phyloP scores from a whole-genome alignment of 1,140 invertebrate genomes.

The Drosophila melanogaster region DNA sequence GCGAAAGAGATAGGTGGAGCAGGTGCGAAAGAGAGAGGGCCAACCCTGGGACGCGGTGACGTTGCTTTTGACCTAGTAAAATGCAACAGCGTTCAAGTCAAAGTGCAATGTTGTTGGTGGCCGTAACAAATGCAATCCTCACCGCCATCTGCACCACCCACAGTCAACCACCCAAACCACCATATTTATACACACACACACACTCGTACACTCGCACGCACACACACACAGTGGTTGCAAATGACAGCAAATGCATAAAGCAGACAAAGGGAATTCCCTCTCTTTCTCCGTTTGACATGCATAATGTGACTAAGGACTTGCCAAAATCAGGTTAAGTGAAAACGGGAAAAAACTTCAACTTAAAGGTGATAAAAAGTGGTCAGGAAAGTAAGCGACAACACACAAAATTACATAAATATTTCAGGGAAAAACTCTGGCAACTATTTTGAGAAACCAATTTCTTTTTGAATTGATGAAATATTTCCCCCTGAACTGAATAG shows the following conservation, averaged over 20 bases:
- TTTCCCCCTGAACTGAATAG: neutral
- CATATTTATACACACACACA: neutral
- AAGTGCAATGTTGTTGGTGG: conserved; percentile 63
- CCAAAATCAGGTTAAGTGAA: conserved; percentile 1
- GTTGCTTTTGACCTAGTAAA: conserved; percentile 82
- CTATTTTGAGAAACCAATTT: too few species aligned
- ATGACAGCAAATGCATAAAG: conserved; percentile 54
- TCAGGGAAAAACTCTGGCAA: too few species aligned
- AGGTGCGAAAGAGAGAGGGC: neutral
- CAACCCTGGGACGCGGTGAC: conserved; percentile 53
- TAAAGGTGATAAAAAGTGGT: neutral
- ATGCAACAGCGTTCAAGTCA: conserved; percentile 80
- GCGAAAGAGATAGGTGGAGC: neutral
- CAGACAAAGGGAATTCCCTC: conserved; percentile 36
- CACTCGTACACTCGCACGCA: neutral
- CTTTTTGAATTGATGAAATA: neutral
- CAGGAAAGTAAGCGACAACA: neutral
- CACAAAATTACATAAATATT: neutral
- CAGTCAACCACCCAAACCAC: conserved; percentile 6
- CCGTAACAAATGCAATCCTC: conserved; percentile 65
- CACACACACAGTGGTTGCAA: conserved; percentile 37
- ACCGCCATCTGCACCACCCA: conserved; percentile 18
- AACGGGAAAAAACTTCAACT: conserved; percentile 20
- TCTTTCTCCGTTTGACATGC: conserved; percentile 15
- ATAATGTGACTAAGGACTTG: conserved; percentile 21